Base-by-base conservation (phyloP, 2,113 vertebrate species). In the Cryptotis parvus region DNA sequence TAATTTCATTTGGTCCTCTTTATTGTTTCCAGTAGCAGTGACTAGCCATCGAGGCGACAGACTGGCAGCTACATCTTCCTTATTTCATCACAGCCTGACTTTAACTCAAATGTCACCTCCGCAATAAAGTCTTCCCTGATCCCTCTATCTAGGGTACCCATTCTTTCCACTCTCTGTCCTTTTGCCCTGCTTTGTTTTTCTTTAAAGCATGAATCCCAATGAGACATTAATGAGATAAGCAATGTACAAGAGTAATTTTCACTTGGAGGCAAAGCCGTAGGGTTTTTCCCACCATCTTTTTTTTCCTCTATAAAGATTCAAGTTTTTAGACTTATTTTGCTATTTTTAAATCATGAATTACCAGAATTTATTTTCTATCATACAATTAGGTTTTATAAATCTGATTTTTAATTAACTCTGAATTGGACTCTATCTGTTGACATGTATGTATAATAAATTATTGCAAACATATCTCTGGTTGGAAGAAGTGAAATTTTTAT, bases 21-120 rank as follows among this genome's bases (percentile, higher is more conserved):
- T 2, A 15, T 66, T 49, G 1, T 41, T 77, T 4, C 1, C 3
- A 8, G 0, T 7, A 4, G 11, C 29, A 6, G 1, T 37, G 3
- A 9, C n/a, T 43, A 1, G 27, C 10, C 4, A 0, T 9, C 35
- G n/a, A 49, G 43, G 5, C 20, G 37, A 41, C 31, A 9, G 3
- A 31, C 27, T 41, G 4, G 29, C 4, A 43, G 24, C 6, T 45
- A 3, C 63, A 4, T 3, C 14, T 11, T 45, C 37, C 33, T 69
- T 10, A 3, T 22, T 9, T 41, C 1, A 10, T 11, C 9, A 22
- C 27, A 22, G 1, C 24, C 45, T 70, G 55, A 49, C 45, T 49
- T 49, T 49, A n/a, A 49, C 63, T 29, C 65, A 6, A 10, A 3
- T 0, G 18, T 29, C 65, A 58, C 24, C 37, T 74, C 33, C 33